Conservation (phyloP, 2,113 vertebrate species). For the Gavialis gangeticus region DNA sequence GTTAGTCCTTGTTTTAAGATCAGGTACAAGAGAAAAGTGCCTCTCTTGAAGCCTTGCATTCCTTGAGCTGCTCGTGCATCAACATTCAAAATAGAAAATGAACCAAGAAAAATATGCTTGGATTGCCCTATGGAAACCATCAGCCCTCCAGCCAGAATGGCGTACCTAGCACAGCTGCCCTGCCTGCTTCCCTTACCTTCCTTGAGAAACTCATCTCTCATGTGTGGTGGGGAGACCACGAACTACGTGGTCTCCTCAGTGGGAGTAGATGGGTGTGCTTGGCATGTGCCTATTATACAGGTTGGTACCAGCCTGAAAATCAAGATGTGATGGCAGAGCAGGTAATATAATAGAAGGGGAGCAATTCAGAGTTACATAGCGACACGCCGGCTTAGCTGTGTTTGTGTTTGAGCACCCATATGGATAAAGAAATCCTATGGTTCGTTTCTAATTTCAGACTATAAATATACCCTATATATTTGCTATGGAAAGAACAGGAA, state of each 20-base stretch:
- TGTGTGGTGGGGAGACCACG: not conserved
- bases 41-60: not conserved
- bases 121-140: not conserved
- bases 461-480: not conserved
- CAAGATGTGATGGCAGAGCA: not conserved
- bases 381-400: rapidly evolving
- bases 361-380: not conserved
- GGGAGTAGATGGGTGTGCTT: not conserved
- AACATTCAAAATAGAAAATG: not conserved
- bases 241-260: not conserved
- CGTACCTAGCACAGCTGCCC: not conserved
- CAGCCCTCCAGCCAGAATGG: not conserved
- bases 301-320: rapidly evolving
- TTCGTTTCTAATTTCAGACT: too few relatives aligned
- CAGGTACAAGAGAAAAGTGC: not conserved
- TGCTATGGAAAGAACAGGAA: not conserved
- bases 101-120: rapidly evolving
- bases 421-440: not conserved
- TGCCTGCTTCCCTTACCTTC: not conserved
- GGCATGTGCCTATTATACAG: too few relatives aligned
- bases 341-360: not conserved
- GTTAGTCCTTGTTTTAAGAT: not conserved
- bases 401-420: not conserved
- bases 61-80: not conserved
- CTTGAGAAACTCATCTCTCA: not conserved